Conservation (phyloP, 2,113 vertebrate genomes). For the Odontophorus gujanensis region DNA sequence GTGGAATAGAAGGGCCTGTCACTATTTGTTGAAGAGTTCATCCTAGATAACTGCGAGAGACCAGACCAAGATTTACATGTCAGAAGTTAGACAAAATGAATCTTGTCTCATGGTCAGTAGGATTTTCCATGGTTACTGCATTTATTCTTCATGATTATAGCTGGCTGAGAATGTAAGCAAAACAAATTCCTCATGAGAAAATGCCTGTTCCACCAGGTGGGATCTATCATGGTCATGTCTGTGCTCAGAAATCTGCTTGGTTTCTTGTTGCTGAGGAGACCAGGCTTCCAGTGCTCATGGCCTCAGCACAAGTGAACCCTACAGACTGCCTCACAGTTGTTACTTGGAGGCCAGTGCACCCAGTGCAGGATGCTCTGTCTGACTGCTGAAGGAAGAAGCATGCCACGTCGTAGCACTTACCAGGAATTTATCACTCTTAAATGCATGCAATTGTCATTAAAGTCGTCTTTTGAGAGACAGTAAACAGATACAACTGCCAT, state of each 20-base stretch:
- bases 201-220: not conserved
- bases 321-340: not conserved
- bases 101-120: not conserved
- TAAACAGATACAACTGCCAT: not conserved
- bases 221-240: not conserved
- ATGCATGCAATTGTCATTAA: rapidly evolving
- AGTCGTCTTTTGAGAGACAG: not conserved
- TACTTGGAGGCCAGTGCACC: not conserved
- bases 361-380: not conserved
- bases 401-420: not conserved
- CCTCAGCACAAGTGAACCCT: not conserved
- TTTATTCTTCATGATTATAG: not conserved
- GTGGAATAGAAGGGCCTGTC: not conserved
- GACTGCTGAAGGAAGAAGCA: not conserved
- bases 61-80: not conserved
- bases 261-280: not conserved
- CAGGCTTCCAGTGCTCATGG: not conserved
- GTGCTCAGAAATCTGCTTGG: not conserved
- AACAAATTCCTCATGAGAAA: not conserved
- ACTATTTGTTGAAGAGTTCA: not conserved
- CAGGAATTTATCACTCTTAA: not conserved
- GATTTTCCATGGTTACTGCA: not conserved
- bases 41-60: not conserved
- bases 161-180: not conserved
- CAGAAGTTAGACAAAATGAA: not conserved